These are phyloP conservation scores for Acanthosepion esculentum DNA, from an alignment of 2,888 invertebrate species.

Conservation along the genomic window DNA sequence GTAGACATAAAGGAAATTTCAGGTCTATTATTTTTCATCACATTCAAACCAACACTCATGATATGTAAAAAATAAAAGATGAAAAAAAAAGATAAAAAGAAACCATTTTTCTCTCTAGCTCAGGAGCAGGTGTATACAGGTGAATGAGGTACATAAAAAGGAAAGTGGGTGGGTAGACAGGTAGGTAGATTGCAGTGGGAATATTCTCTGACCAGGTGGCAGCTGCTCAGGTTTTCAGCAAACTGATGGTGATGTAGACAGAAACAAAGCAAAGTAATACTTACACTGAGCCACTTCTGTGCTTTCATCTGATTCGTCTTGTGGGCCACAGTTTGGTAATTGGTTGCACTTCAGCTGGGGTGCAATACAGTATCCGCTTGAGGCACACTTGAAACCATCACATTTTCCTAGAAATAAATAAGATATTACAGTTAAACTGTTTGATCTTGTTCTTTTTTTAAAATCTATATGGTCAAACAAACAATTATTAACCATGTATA, in stretches of 20 bases:
- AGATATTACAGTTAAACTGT: no score
- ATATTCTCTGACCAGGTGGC: slow-evolving; percentile 8
- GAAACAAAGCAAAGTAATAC: slow-evolving; percentile 51
- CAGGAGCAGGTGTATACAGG: not conserved
- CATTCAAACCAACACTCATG: slow-evolving; percentile 22
- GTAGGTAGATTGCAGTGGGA: not conserved
- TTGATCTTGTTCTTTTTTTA: no score
- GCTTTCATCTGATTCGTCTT: slow-evolving; percentile 83
- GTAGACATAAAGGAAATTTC: not conserved
- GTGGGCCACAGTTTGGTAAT: slow-evolving; percentile 88
- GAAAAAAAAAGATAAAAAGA: not conserved
- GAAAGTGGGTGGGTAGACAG: not conserved
- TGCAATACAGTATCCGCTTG: slow-evolving; percentile 84
- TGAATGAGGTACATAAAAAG: not conserved
- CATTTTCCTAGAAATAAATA: slow-evolving; percentile 60
- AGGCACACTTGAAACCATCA: slow-evolving; percentile 64
- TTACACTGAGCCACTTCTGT: slow-evolving; percentile 61
- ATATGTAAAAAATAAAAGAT: not conserved
- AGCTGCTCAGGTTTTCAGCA: not conserved
- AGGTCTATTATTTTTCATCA: not conserved
- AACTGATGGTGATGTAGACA: not conserved
- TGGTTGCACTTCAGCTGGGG: slow-evolving; percentile 85
- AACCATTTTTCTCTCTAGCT: not conserved
- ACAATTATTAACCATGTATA: no score
- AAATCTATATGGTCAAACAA: no score